Evolutionary conservation across 2,888 invertebrate species (phyloP).

Genomic region (Terebella lapidaria): DNA sequence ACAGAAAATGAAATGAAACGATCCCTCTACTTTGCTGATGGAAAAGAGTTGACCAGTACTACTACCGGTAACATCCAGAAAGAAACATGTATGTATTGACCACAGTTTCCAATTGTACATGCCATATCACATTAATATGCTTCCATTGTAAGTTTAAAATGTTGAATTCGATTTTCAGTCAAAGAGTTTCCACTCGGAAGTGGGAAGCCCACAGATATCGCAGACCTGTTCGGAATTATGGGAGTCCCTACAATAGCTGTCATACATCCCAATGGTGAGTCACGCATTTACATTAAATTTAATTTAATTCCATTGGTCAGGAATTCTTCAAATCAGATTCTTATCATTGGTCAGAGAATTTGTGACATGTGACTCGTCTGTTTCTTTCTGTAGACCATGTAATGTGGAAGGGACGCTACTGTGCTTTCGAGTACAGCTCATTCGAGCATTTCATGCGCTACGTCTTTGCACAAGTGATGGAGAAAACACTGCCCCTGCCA

Average conservation of each 20-base stretch:
- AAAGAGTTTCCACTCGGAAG: too few relatives aligned
- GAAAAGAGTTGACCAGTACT: too few relatives aligned
- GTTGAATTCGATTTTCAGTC: too few relatives aligned
- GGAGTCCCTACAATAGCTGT: slow-evolving; percentile 51
- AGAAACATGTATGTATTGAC: too few relatives aligned
- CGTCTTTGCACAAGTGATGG: slow-evolving; percentile 31
- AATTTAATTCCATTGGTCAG: background rate
- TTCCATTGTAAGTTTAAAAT: too few relatives aligned
- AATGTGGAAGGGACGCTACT: slow-evolving; percentile 51
- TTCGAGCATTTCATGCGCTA: slow-evolving; percentile 46
- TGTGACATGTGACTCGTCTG: too few relatives aligned
- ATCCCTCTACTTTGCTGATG: too few relatives aligned
- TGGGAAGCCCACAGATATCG: slow-evolving; percentile 26
- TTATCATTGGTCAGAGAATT: too few relatives aligned
- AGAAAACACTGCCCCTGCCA: background rate
- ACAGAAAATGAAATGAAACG: too few relatives aligned
- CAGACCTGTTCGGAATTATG: slow-evolving; percentile 44
- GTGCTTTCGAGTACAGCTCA: slow-evolving; percentile 43
- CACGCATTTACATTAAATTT: background rate
- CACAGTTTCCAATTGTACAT: too few relatives aligned
- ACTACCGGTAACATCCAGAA: too few relatives aligned
- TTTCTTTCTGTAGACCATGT: slow-evolving; percentile 40
- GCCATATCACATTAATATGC: background rate
- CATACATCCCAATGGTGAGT: slow-evolving; percentile 48
- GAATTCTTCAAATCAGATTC: too few relatives aligned